phyloP scores from a whole-genome alignment of 2,888 invertebrate species.

The Lasioglossum vierecki region DNA sequence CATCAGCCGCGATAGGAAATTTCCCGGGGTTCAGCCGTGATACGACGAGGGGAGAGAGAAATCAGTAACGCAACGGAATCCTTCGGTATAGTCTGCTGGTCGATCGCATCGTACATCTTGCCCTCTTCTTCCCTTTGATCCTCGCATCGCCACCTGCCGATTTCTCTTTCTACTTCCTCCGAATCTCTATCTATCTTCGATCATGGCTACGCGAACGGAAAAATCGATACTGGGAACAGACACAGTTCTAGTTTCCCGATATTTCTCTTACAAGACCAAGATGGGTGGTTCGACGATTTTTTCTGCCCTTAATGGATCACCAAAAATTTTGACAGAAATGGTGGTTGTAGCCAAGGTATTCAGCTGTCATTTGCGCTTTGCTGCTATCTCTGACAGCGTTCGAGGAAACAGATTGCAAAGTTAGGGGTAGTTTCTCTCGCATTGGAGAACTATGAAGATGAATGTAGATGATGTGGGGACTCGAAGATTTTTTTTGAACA shows the following conservation, averaged over 20 bases:
- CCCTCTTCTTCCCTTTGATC: conserved; percentile 29
- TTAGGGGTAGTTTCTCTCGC: neutral
- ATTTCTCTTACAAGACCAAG: neutral
- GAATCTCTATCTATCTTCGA: conserved; percentile 7
- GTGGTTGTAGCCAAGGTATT: neutral
- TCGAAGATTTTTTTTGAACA: neutral
- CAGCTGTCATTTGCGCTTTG: neutral
- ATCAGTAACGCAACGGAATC: conserved; percentile 62
- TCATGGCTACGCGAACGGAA: conserved; percentile 18
- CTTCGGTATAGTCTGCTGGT: conserved; percentile 32
- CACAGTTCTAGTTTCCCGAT: neutral
- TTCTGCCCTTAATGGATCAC: neutral
- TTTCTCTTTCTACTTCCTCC: conserved; percentile 13
- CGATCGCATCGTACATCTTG: conserved; percentile 47
- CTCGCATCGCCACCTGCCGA: conserved; percentile 2
- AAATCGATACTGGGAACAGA: conserved; percentile 39
- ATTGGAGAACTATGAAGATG: neutral
- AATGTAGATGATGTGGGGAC: neutral
- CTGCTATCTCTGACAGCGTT: neutral
- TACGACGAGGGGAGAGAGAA: conserved; percentile 53
- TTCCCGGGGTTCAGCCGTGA: conserved; percentile 61
- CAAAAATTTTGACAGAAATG: neutral
- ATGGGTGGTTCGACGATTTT: neutral
- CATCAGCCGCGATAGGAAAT: conserved; percentile 68
- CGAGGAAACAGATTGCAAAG: neutral